A percentile compares a stretch with the other conserved stretches of the same genome.
phyloP scores from a whole-genome alignment of 92 coral and sea anemone species.

The Virgularia gustaviana region DNA sequence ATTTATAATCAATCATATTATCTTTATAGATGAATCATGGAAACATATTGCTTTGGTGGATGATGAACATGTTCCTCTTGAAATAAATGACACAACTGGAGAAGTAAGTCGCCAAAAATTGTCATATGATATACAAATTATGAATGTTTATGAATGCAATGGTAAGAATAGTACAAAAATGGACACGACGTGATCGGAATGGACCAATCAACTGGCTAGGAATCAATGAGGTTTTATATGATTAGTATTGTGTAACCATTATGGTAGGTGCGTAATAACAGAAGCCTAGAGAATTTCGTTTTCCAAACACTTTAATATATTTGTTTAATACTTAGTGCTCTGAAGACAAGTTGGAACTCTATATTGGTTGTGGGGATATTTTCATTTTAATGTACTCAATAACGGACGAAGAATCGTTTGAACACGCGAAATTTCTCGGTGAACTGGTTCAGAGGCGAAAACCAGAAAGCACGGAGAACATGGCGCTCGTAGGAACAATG shows the following conservation, averaged over 20 bases:
- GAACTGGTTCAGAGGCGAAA: constrained; percentile 63
- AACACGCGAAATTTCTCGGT: constrained; percentile 73
- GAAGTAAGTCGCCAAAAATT: constrained; percentile 54
- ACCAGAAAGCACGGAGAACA: constrained; percentile 55
- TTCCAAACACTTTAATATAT: not conserved
- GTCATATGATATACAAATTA: not conserved
- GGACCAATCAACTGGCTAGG: too few relatives aligned
- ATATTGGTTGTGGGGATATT: constrained; percentile 65
- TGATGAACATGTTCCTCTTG: constrained; percentile 59
- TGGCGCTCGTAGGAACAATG: constrained; percentile 75
- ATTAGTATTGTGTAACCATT: not conserved
- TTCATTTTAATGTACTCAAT: constrained; percentile 83
- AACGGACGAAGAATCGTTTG: constrained; percentile 71
- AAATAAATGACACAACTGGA: constrained; percentile 69
- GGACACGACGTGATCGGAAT: not conserved
- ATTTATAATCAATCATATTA: too few relatives aligned
- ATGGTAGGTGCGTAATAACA: not conserved
- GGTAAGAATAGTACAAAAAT: not conserved
- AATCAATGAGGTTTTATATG: too few relatives aligned
- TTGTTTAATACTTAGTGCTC: constrained; percentile 58
- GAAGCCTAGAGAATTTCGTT: not conserved
- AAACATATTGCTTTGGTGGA: constrained; percentile 60
- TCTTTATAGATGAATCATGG: constrained; percentile 61
- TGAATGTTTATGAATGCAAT: not conserved
- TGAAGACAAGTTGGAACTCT: constrained; percentile 64